Percentiles rank a stretch among this genome's conserved stretches.
phyloP scores from a whole-genome alignment of 2,888 invertebrate genomes.

The Argyresthia albistria region DNA sequence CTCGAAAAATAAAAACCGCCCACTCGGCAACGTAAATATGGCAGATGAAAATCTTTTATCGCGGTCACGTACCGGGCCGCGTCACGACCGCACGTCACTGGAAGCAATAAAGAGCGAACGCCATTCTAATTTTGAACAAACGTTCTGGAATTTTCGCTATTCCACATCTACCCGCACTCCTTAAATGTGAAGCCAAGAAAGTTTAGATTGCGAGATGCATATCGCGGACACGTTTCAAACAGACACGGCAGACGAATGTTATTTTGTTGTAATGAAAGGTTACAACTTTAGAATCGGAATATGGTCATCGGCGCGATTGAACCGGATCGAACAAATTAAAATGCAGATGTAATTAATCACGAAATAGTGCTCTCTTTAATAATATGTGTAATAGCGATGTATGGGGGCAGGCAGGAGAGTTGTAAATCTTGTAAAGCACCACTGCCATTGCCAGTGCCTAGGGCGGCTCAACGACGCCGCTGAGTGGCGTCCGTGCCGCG shows the following conservation, averaged over 20 bases:
- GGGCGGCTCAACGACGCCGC: too few species aligned
- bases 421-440: conserved; percentile 39
- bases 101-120: conserved; percentile 58
- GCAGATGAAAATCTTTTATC: conserved; percentile 73
- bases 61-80: conserved; percentile 63
- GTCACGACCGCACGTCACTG: conserved; percentile 70
- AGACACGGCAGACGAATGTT: background rate
- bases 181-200: background rate
- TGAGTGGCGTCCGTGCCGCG: conserved; percentile 42
- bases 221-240: background rate
- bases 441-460: too few species aligned
- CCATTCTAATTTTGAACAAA: conserved; percentile 67
- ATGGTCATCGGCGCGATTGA: conserved; percentile 37
- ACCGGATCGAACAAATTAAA: conserved; percentile 53
- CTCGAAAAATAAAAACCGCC: conserved; percentile 69
- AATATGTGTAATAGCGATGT: conserved; percentile 61
- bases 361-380: conserved; percentile 53
- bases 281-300: background rate
- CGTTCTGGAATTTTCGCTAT: conserved; percentile 49
- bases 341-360: conserved; percentile 54
- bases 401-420: conserved; percentile 35
- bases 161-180: conserved; percentile 6
- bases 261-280: background rate
- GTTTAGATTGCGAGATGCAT: background rate
- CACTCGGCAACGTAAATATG: conserved; percentile 69